A percentile compares a stretch with the other conserved stretches of the same genome.
Evolutionary conservation across 2,888 invertebrate species (phyloP).

Genomic region (Caenorhabditis doughertyi): DNA sequence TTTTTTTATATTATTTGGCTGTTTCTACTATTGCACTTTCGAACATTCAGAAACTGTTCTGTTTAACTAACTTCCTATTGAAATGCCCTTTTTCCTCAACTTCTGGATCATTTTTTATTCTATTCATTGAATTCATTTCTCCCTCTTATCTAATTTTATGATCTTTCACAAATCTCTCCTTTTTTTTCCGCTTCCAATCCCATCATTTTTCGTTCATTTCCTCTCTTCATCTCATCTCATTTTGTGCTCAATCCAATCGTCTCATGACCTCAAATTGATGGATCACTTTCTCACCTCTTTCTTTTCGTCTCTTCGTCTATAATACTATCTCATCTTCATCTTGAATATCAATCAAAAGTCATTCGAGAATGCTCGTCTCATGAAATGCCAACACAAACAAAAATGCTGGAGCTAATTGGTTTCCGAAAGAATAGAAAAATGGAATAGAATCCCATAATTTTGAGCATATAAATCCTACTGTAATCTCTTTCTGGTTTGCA

Average conservation of each 20-base stretch:
- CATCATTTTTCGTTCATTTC: constrained; percentile 31
- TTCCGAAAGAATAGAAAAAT: not conserved
- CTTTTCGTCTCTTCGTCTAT: not conserved
- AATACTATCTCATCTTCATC: constrained; percentile 21
- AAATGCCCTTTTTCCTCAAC: too few species aligned
- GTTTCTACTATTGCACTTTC: too few species aligned
- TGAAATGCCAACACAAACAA: constrained; percentile 27
- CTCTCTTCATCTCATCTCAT: constrained; percentile 27
- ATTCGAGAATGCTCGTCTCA: constrained; percentile 27
- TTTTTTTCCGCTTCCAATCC: constrained; percentile 33
- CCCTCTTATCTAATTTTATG: not conserved
- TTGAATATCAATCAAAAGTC: constrained; percentile 55
- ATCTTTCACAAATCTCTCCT: not conserved
- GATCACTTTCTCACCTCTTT: constrained; percentile 56
- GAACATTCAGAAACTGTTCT: too few species aligned
- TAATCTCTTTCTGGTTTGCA: constrained; percentile 31
- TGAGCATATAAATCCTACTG: constrained; percentile 23
- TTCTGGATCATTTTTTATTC: not conserved
- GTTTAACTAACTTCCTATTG: too few species aligned
- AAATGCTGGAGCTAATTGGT: constrained; percentile 27
- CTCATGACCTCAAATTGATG: constrained; percentile 63
- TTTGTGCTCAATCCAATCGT: constrained; percentile 22
- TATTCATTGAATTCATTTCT: not conserved
- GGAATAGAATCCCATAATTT: not conserved
- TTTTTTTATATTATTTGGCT: too few species aligned